Base-by-base conservation (phyloP, 2,888 invertebrate species). In the Sicus ferrugineus region DNA sequence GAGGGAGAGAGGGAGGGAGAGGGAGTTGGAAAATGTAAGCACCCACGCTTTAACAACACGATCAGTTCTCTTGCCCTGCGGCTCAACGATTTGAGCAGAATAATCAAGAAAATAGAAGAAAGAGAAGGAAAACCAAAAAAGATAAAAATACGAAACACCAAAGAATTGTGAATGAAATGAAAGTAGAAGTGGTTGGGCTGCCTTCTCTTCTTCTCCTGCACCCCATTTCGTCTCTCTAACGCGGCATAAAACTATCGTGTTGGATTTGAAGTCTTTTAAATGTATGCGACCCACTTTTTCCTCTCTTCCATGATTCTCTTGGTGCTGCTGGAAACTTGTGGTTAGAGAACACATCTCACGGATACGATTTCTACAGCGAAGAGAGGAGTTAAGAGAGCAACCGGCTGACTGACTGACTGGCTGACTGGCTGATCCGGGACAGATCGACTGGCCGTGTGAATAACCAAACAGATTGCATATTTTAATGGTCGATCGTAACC, bases 231-330 rank as follows among this genome's bases (percentile, higher is more conserved):
- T 9, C 26, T 30, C 34, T 31, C 2, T 21, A 3, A 9, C 52
- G 5, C 16, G 23, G 56, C 56, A 6, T 56, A 16, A 5, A 30
- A 59, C 34, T 30, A 31, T 46, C 42, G 28, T 23, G 34, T 16
- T 19, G 9, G 59, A 31, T 31, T 59, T n/a, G 26, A 62, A 5
- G 46, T 46, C 16, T 46, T 31, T 11, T 46, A 21, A 30, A 16
- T 59, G 21, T 48, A 6, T n/a, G 65, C 54, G 65, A 65, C 65
- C 65, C 54, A 65, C n/a, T n/a, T n/a, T n/a, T n/a, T n/a, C n/a
- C n/a, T n/a, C n/a, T n/a, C n/a, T n/a, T n/a, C n/a, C n/a, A n/a
- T n/a, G 65, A 34, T 65, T 56, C 42, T 61, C 61, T 42, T 42
- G 61, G 11, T 38, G 61, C 46, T 46, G 48, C 28, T 46, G 34